Evolutionary conservation across 2,888 invertebrate genomes (phyloP), one percentile per base, ranked within the genome.

Genomic region (Perizoma flavofasciatum): DNA sequence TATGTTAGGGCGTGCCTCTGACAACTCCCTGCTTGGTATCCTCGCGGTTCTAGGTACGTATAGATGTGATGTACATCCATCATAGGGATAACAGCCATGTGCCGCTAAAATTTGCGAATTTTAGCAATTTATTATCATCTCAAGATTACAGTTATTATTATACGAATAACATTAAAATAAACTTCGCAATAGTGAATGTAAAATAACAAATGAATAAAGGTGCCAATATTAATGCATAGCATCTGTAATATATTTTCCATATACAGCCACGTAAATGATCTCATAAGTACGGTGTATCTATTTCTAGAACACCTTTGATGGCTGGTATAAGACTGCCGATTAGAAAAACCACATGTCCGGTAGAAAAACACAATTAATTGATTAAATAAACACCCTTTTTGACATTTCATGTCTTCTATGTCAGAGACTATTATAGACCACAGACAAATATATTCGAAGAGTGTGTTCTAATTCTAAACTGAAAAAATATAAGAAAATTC

Each of bases 281-380:
- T 51, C 35, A 50, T 48, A 57, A 57, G 54, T 61, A 50, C 33
- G 41, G 35, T 10, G 33, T 52, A 49, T 49, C 49, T 53, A 53
- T 53, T 56, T 61, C 45, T 46, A 57, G 56, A 59, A 61, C 64
- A 61, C 59, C 63, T 63, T 63, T 66, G 55, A 57, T 49, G 41
- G 51, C 11, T 48, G 35, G 41, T 46, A 52, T 40, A 52, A 11
- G 51, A 44, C 54, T 6, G 10, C 40, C 35, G 45, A 49, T 49
- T 45, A 56, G 47, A 50, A 55, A 44, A 61, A 43, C 49, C 49
- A 49, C 45, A 56, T 47, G 51, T 47, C 9, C 34, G 5, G 6
- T 37, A 50, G 43, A 56, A 46, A 61, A 56, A 61, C 33, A 49
- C 43, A 48, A 50, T 39, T 37, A 41, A 48, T 49, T 49, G 32